Percentiles rank a stretch among this genome's conserved stretches.
phyloP scores from a whole-genome alignment of 2,888 invertebrate species.

The Geotrupes spiniger region DNA sequence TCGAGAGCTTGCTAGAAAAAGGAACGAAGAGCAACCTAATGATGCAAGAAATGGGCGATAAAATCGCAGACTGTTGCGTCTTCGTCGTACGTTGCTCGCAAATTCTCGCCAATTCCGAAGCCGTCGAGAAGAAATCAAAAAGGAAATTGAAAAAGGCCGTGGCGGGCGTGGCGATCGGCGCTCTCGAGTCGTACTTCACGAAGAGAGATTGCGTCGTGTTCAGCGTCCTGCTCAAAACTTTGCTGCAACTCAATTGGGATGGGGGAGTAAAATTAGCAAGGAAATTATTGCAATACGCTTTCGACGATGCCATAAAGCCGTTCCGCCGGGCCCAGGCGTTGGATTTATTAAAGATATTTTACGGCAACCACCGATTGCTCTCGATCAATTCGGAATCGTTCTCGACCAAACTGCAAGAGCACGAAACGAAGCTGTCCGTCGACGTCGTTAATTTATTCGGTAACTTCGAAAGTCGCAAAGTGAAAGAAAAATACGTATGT shows the following conservation, averaged over 20 bases:
- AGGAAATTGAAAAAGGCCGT: conserved; percentile 47
- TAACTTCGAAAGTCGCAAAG: conserved; percentile 44
- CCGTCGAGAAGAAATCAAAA: conserved; percentile 45
- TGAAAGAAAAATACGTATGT: conserved; percentile 59
- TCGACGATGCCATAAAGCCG: conserved; percentile 59
- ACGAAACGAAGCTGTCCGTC: conserved; percentile 53
- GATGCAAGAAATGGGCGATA: conserved; percentile 64
- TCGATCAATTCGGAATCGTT: conserved; percentile 46
- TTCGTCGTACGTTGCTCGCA: conserved; percentile 64
- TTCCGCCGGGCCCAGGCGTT: conserved; percentile 67
- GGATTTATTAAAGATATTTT: conserved; percentile 64
- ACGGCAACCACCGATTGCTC: conserved; percentile 57
- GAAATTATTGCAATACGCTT: conserved; percentile 58
- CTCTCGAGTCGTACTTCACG: conserved; percentile 59
- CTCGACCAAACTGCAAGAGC: conserved; percentile 44
- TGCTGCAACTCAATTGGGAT: conserved; percentile 64
- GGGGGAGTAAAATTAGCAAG: conserved; percentile 61
- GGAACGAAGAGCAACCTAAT: conserved; percentile 62
- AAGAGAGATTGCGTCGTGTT: conserved; percentile 65
- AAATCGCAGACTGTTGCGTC: conserved; percentile 61
- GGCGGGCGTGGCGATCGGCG: conserved; percentile 54
- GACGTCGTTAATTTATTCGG: conserved; percentile 49
- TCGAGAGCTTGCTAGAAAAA: conserved; percentile 60
- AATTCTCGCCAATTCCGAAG: conserved; percentile 49
- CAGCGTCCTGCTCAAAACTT: conserved; percentile 62